phyloP scores from a whole-genome alignment of 2,888 invertebrate genomes.

The Cabera pusaria region DNA sequence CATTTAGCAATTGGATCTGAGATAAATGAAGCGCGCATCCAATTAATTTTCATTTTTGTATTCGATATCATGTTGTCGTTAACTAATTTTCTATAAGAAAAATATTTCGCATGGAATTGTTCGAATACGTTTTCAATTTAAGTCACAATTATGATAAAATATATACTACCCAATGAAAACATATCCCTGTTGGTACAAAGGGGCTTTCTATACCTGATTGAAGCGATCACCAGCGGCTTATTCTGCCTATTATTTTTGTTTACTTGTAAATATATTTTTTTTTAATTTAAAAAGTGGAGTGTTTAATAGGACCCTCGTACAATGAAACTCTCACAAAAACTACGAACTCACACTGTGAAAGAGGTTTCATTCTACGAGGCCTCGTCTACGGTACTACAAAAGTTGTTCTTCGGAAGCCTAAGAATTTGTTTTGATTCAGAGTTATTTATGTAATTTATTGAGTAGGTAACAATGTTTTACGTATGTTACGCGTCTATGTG shows the following conservation, averaged over 20 bases:
- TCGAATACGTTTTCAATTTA: no score
- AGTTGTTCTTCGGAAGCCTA: slow-evolving; percentile 75
- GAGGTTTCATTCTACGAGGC: slow-evolving; percentile 23
- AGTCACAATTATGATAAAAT: no score
- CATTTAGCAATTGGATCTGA: no score
- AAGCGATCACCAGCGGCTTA: slow-evolving; percentile 60
- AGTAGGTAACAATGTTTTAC: slow-evolving; percentile 70
- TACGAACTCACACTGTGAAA: no score
- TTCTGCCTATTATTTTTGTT: slow-evolving; percentile 48
- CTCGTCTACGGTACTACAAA: slow-evolving; percentile 47
- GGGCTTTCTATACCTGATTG: slow-evolving; percentile 41
- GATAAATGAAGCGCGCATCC: no score
- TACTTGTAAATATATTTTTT: slow-evolving; percentile 70
- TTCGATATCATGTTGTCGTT: no score
- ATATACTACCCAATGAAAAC: no score
- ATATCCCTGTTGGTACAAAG: slow-evolving; percentile 73
- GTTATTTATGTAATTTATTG: slow-evolving; percentile 82
- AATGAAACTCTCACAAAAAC: no score
- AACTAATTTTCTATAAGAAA: no score
- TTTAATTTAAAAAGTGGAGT: background rate
- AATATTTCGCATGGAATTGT: no score
- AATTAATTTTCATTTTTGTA: no score
- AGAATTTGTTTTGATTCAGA: slow-evolving; percentile 80
- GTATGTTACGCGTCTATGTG: slow-evolving; percentile 55
- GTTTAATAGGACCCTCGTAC: no score